These are phyloP conservation scores for Paraescarpia echinospica DNA, from an alignment of 1,140 invertebrate species.

Conservation along the genomic window DNA sequence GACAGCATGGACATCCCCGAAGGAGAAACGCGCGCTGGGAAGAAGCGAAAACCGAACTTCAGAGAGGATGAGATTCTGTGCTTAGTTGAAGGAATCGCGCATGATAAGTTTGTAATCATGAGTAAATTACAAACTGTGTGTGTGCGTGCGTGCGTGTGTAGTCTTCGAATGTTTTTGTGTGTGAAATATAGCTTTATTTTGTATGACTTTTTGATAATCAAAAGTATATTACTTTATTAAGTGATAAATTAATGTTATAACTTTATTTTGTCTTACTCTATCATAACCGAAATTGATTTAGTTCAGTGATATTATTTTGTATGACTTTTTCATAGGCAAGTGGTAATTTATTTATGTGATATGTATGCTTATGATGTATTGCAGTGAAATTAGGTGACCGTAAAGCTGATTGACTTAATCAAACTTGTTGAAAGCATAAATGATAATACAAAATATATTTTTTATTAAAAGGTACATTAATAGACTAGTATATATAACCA, in stretches of 20 bases:
- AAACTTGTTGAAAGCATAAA: neutral
- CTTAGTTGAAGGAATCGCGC: neutral
- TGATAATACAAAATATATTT: neutral
- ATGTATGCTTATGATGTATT: neutral
- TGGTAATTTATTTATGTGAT: neutral
- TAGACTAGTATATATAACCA: neutral
- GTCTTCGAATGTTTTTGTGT: neutral
- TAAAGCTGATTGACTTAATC: neutral
- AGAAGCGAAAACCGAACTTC: neutral
- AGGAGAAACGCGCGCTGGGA: neutral
- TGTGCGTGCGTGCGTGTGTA: neutral
- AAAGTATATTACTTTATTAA: neutral
- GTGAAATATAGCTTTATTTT: neutral
- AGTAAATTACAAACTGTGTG: neutral
- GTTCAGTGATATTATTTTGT: neutral
- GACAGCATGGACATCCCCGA: neutral
- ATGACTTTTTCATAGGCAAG: neutral
- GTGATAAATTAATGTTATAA: neutral
- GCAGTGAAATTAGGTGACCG: neutral
- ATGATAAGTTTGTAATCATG: neutral
- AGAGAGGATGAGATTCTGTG: neutral
- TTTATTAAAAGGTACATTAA: neutral
- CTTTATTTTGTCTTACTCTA: neutral
- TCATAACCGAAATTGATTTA: neutral
- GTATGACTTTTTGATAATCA: neutral